Evolutionary conservation across 2,797 vertebrate genomes (phyloP), one percentile per base, ranked within the genome.

Genomic region (Enteromius afrohamiltoni): DNA sequence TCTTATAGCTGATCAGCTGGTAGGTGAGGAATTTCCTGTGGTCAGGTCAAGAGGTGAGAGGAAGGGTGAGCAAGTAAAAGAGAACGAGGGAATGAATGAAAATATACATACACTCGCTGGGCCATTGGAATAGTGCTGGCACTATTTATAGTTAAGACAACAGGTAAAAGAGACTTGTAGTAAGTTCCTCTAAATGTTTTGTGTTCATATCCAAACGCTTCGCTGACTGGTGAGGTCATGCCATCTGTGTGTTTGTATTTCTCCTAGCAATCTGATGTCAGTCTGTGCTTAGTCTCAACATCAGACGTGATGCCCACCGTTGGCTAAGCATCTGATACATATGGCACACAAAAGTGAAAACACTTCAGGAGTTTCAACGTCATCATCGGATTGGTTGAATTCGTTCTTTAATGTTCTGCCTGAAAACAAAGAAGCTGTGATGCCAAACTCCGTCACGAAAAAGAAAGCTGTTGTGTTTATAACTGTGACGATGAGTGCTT

Each of bases 21-120:
- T 23, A 21, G 49, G 40, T 53, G 47, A 58, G 67, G 77, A 34
- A 68, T 80, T 71, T 69, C 51, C 51, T 85, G 80, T 85, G 62
- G 71, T 80, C 53, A 62, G 80, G 74, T 79, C 77, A 86, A 77
- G 26, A 74, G 78, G 76, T 85, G 65, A 85, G 31, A 37, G 51
- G 16, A 34, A 76, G 49, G n/a, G 19, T 31, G 51, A 58, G 26
- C 4, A 31, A 55, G 29, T 26, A 21, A 73, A 73, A 65, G 58
- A 73, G 64, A n/a, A 49, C 9, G 0, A 68, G 21, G 19, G 8
- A 34, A 70, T 62, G 21, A 26, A 60, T 60, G 26, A 68, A 76
- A 68, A 34, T n/a, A 67, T 34, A 29, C 49, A 67, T 34, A 51
- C 49, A 64, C 29, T 19, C 7, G 51, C 37, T 19, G 29, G 23